phyloP scores from a whole-genome alignment of 2,113 vertebrate species.

The Pteruthius melanotis region DNA sequence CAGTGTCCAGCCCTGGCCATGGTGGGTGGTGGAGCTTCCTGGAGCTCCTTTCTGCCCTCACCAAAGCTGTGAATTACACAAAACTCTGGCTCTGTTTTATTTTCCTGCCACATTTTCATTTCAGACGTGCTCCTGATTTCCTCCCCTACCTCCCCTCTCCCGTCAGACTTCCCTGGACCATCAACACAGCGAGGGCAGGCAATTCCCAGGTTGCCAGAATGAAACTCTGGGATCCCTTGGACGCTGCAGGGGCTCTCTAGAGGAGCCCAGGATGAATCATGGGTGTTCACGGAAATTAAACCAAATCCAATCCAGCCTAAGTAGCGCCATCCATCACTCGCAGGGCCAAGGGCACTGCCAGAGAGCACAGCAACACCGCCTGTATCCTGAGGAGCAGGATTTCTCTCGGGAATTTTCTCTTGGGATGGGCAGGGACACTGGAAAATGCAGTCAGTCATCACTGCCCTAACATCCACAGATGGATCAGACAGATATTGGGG shows the following conservation, averaged over 20 bases:
- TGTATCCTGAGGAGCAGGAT: neutral
- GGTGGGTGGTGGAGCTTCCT: neutral
- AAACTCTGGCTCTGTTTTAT: accelerated
- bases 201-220: neutral
- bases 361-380: neutral
- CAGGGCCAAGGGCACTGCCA: slow-evolving; percentile 19
- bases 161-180: accelerated
- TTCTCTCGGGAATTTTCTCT: neutral
- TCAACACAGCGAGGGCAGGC: neutral
- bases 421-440: neutral
- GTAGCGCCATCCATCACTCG: slow-evolving; percentile 27
- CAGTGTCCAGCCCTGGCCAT: neutral
- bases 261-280: neutral
- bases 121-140: neutral
- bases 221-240: neutral
- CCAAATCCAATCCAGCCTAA: slow-evolving; percentile 21
- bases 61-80: neutral
- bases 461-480: neutral
- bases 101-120: neutral
- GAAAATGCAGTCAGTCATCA: neutral
- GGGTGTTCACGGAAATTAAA: slow-evolving; percentile 42
- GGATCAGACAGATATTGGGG: neutral
- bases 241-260: slow-evolving; percentile 3
- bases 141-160: neutral
- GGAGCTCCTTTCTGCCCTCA: neutral